A percentile compares a stretch with the other conserved stretches of the same genome.
These are phyloP conservation scores for Abscondita cerata DNA, from an alignment of 2,888 invertebrate species.

Conservation along the genomic window DNA sequence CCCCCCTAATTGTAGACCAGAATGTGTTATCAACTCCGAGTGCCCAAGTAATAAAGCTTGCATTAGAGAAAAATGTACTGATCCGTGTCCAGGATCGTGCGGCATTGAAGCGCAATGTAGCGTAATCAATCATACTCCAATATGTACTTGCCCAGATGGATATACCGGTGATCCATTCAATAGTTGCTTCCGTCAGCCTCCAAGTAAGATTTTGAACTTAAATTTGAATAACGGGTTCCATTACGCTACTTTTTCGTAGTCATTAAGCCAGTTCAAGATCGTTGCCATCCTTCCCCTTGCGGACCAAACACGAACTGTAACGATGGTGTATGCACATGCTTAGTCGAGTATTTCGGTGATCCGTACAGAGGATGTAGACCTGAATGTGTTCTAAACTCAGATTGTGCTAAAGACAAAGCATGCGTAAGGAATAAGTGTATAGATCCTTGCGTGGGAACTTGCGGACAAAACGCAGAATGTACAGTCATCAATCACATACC, in stretches of 20 bases:
- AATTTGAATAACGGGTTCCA: no score
- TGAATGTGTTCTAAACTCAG: conserved; percentile 81
- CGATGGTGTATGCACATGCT: conserved; percentile 79
- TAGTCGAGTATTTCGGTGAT: conserved; percentile 81
- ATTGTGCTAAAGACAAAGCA: conserved; percentile 76
- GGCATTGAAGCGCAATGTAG: conserved; percentile 74
- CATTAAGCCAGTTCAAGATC: conserved; percentile 52
- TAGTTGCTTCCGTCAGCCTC: conserved; percentile 66
- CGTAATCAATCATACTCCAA: conserved; percentile 77
- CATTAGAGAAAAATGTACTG: conserved; percentile 72
- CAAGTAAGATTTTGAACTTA: conserved; percentile 61
- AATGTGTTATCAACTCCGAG: conserved; percentile 76
- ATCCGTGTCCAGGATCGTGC: conserved; percentile 80
- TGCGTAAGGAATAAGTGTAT: conserved; percentile 79
- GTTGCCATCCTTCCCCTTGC: conserved; percentile 69
- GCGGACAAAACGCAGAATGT: conserved; percentile 80
- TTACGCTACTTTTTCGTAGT: not conserved
- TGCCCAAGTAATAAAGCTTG: conserved; percentile 75
- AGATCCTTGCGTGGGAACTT: conserved; percentile 79
- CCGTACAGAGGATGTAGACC: conserved; percentile 85
- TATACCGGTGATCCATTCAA: conserved; percentile 80
- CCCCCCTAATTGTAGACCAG: conserved; percentile 78
- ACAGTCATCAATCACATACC: conserved; percentile 78
- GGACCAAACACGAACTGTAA: conserved; percentile 66
- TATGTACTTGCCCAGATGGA: conserved; percentile 73